Evolutionary conservation across 2,888 invertebrate genomes (phyloP), one percentile per base, ranked within the genome.

Genomic region (Noctuana brunneofusca): DNA sequence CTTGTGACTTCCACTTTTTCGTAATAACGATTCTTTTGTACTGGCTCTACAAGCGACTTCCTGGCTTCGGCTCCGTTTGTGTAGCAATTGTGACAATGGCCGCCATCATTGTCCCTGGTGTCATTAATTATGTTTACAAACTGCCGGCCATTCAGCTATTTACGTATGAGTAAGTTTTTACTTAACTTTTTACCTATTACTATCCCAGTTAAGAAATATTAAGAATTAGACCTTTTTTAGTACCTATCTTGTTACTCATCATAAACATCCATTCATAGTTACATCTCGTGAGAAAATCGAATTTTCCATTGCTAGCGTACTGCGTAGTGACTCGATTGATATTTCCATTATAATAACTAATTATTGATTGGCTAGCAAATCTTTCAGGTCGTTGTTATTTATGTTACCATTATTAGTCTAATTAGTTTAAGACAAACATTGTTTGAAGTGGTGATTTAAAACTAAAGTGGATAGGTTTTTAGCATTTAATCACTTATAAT

Each of bases 1-100:
- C 95, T 0, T 94, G 94, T 65, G 95, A 95, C 79, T 94, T 95
- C 82, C 95, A 95, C 76, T 94, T 92, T 82, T 94, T 94, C 80
- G 80, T 93, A 52, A 75, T 94, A 14, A 92, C 92, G 0, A 78
- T 93, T n/a, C 73, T 92, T 16, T 69, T 92, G 14, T 92, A 87
- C 69, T 77, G 86, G 68, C 54, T 93, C 11, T 88, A 93, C 70
- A 85, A 83, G 48, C 83, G 78, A 11, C 73, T 76, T 5, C 87
- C 85, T 0, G 78, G 74, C 12, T 30, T 87, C 0, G 93, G 92
- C 0, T 64, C 92, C 11, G 67, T 76, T n/a, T 68, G 86, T 5
- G 79, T 90, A 2, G 69, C 72, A 0, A 32, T 80, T 0, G 64
- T 93, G 0, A 77, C 87, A 0, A 67, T 86, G 0, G 78, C 82